These are phyloP conservation scores for Buathra laborator DNA, from an alignment of 2,888 invertebrate genomes.

Conservation along the genomic window DNA sequence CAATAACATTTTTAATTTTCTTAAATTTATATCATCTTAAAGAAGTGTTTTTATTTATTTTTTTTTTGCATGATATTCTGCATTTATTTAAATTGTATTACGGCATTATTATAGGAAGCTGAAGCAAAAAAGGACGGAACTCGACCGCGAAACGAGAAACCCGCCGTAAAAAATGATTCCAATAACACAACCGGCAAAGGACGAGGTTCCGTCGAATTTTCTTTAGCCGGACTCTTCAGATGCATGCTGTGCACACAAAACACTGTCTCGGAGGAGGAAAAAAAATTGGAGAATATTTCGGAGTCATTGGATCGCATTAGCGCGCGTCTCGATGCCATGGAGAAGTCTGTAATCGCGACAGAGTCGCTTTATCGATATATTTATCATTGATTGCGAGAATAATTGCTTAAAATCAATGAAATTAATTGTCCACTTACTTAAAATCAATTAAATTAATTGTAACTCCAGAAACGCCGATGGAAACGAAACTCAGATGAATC, in stretches of 20 bases:
- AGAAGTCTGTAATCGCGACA: constrained; percentile 78
- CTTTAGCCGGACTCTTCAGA: constrained; percentile 86
- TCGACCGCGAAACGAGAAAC: background rate
- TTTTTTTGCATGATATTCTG: no score
- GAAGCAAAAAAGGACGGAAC: background rate
- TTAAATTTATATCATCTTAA: no score
- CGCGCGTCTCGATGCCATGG: constrained; percentile 84
- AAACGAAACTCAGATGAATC: constrained; percentile 30
- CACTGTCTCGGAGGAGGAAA: constrained; percentile 84
- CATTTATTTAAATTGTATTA: background rate
- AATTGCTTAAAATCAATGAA: background rate
- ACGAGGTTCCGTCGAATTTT: constrained; percentile 86
- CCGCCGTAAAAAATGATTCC: background rate
- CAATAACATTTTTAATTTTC: no score
- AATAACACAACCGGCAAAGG: constrained; percentile 77
- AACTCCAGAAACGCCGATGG: constrained; percentile 27
- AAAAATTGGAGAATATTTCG: constrained; percentile 84
- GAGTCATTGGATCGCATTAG: constrained; percentile 85
- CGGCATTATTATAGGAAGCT: background rate
- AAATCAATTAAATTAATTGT: background rate
- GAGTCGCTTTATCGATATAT: background rate
- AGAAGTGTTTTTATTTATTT: no score
- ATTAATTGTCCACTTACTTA: background rate
- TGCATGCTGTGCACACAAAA: constrained; percentile 86
- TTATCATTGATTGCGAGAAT: constrained; percentile 1